Conservation (phyloP, 2,797 vertebrate species). For the Lithobates sylvaticus region DNA sequence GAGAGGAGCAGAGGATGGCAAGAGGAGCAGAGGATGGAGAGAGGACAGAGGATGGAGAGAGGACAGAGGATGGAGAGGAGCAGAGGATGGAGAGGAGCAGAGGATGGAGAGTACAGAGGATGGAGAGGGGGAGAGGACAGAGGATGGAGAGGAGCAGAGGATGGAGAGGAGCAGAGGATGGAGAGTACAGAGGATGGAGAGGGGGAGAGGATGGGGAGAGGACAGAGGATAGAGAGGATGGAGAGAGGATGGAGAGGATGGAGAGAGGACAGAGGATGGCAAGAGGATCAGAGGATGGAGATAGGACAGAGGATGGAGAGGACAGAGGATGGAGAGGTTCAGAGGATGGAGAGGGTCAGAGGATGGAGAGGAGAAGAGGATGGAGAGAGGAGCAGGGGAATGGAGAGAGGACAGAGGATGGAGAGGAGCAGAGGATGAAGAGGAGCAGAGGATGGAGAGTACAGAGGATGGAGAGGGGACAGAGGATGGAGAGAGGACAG, state of each 20-base stretch:
- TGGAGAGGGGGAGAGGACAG: background rate
- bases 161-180: background rate
- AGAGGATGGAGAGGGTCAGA: background rate
- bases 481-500: no score
- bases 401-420: background rate
- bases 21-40: background rate
- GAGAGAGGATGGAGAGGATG: background rate
- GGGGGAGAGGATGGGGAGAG: no score
- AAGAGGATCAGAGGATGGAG: background rate
- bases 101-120: background rate
- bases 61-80: background rate
- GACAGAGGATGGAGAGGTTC: background rate
- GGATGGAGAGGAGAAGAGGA: background rate
- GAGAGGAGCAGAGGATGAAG: background rate
- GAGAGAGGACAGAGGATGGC: background rate
- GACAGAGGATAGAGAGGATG: background rate
- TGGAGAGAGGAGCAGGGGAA: background rate
- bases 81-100: background rate
- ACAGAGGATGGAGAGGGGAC: no score
- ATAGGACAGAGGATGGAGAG: background rate
- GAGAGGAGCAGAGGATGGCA: background rate
- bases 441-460: background rate
- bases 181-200: no score
- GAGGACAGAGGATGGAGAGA: background rate
- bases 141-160: background rate